Evolutionary conservation across 53 echinoderm and acorn worm genomes (phyloP).

Genomic region (Glandiceps talaboti): DNA sequence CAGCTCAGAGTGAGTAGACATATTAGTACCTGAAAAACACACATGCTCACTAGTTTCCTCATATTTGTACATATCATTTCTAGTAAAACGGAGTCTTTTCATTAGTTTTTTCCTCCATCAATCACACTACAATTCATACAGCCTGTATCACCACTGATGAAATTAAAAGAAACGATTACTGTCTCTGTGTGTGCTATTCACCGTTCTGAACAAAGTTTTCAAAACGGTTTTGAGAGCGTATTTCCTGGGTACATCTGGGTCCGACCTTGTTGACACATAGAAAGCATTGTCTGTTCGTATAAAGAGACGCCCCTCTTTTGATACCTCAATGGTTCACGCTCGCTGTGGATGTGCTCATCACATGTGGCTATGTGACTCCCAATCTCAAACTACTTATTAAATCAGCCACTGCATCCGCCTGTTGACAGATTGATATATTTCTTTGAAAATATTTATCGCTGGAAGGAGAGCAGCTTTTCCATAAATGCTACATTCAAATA

Average conservation of each 20-base stretch:
- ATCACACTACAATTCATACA: too few species aligned
- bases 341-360: neutral
- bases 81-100: too few species aligned
- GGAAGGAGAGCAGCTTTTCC: neutral
- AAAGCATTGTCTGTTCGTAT: neutral
- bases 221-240: neutral
- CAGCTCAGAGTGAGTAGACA: too few species aligned
- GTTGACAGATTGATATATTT: neutral
- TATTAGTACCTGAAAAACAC: too few species aligned
- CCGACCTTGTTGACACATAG: neutral
- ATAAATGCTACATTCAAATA: neutral
- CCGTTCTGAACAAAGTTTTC: neutral
- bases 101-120: too few species aligned
- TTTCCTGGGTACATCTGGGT: constrained; percentile 1
- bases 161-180: too few species aligned
- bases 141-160: too few species aligned
- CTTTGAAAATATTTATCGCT: neutral
- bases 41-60: too few species aligned
- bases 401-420: neutral
- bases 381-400: neutral
- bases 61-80: too few species aligned
- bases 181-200: too few species aligned
- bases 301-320: neutral
- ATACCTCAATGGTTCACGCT: neutral
- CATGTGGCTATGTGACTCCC: neutral